Conservation (phyloP, 2,113 vertebrate species). For the Tragelaphus buxtoni region DNA sequence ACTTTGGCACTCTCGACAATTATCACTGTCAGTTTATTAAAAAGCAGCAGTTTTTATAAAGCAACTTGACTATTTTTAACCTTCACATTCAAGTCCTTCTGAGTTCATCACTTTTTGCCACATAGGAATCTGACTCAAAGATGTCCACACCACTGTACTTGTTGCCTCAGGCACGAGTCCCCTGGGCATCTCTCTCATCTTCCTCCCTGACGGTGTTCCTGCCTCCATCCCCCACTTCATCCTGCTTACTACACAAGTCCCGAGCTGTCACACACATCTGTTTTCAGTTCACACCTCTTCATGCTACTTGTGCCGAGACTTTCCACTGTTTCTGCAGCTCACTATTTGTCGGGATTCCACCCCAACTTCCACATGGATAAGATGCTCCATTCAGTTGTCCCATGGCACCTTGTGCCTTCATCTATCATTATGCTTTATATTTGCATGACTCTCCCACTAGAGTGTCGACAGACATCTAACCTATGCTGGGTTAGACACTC, state of each 20-base stretch:
- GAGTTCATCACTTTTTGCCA: not conserved
- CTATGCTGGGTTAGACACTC: not conserved
- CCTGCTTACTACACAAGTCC: not conserved
- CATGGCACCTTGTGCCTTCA: not conserved
- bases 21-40: not conserved
- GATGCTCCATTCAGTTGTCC: no score
- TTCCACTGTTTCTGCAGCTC: not conserved
- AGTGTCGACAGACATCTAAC: not conserved
- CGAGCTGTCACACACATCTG: not conserved
- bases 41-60: not conserved
- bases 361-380: not conserved
- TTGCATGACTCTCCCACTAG: not conserved
- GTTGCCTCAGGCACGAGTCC: not conserved
- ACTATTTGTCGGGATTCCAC: not conserved
- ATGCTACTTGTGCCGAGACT: not conserved
- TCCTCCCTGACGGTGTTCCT: not conserved
- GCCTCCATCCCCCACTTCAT: fast-evolving
- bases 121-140: not conserved
- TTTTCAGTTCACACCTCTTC: not conserved
- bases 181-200: not conserved
- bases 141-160: not conserved
- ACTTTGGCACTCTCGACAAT: not conserved
- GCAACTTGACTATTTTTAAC: not conserved
- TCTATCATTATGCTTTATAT: not conserved
- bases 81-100: not conserved